phyloP scores from a whole-genome alignment of 2,113 vertebrate species.

The Stictonetta naevosa region DNA sequence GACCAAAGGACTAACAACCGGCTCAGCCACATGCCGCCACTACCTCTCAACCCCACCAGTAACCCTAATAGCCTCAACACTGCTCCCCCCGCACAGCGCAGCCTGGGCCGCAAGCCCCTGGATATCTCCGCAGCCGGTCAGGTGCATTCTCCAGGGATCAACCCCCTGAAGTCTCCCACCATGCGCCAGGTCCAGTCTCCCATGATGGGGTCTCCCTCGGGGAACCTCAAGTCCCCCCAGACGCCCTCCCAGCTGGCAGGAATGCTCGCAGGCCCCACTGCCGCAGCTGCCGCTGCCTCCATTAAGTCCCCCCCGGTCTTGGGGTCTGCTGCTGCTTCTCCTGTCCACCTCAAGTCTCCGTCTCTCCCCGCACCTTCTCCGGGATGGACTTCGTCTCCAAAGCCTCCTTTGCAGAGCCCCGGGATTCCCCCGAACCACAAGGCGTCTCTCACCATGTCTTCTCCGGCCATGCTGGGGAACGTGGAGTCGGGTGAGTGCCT shows the following conservation, averaged over 20 bases:
- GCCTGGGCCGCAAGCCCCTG: conserved; percentile 91
- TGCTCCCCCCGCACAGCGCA: conserved; percentile 77
- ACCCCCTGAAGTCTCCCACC: conserved; percentile 95
- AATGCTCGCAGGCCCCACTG: conserved; percentile 91
- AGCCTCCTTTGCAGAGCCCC: conserved; percentile 97
- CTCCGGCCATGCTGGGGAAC: conserved; percentile 93
- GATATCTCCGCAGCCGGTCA: conserved; percentile 90
- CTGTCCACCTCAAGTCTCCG: conserved; percentile 98
- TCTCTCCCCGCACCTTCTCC: conserved; percentile 97
- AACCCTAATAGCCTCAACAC: conserved; percentile 84
- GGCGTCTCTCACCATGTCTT: conserved; percentile 92
- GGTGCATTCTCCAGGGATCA: conserved; percentile 95
- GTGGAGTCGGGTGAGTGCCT: conserved; percentile 88
- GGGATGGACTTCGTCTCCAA: conserved; percentile 97
- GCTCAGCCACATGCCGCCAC: conserved; percentile 94
- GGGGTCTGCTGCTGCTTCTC: conserved; percentile 98
- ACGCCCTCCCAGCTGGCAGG: conserved; percentile 97
- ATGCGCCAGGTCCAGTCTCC: conserved; percentile 98
- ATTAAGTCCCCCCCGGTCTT: conserved; percentile 98
- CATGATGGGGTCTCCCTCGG: conserved; percentile 96
- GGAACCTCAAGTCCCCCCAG: conserved; percentile 98
- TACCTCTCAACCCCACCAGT: conserved; percentile 86
- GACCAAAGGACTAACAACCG: conserved; percentile 98
- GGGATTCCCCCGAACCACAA: conserved; percentile 94
- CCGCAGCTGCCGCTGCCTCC: conserved; percentile 88